Evolutionary conservation across 1,140 invertebrate species (phyloP).

Genomic region (Meloidogyne hapla): DNA sequence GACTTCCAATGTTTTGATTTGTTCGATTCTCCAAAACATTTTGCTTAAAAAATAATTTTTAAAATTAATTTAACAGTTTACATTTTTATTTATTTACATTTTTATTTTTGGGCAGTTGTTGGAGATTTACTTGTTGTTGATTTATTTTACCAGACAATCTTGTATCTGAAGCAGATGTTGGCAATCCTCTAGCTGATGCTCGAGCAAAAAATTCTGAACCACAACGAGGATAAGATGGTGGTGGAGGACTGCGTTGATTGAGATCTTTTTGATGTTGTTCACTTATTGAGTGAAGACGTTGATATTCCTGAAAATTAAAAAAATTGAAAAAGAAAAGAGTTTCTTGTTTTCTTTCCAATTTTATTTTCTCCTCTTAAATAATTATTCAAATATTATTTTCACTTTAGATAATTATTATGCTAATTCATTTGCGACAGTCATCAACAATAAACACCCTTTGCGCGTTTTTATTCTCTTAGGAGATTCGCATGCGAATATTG

Average conservation of each 20-base stretch:
- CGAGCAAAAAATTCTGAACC: slow-evolving; percentile 28
- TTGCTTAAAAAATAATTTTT: neutral
- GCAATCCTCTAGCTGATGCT: slow-evolving; percentile 16
- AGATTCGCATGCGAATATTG: neutral
- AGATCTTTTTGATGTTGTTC: neutral
- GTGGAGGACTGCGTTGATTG: neutral
- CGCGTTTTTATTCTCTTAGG: neutral
- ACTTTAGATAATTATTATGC: neutral
- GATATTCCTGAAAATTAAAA: slow-evolving; percentile 11
- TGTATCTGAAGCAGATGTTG: slow-evolving; percentile 23
- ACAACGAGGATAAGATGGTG: slow-evolving; percentile 10
- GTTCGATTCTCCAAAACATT: neutral
- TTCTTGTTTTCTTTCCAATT: neutral
- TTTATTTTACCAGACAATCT: neutral
- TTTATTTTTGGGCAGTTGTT: slow-evolving; percentile 7
- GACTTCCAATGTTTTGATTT: neutral
- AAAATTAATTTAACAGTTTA: neutral
- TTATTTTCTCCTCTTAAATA: neutral
- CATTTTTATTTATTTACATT: neutral
- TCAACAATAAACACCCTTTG: neutral
- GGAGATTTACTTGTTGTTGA: neutral
- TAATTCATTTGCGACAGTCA: neutral
- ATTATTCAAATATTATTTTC: slow-evolving; percentile 3
- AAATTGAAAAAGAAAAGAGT: too few relatives aligned
- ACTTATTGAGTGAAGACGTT: slow-evolving; percentile 5